Conservation (phyloP, 2,113 vertebrate genomes). For the Miniopterus natalensis region DNA sequence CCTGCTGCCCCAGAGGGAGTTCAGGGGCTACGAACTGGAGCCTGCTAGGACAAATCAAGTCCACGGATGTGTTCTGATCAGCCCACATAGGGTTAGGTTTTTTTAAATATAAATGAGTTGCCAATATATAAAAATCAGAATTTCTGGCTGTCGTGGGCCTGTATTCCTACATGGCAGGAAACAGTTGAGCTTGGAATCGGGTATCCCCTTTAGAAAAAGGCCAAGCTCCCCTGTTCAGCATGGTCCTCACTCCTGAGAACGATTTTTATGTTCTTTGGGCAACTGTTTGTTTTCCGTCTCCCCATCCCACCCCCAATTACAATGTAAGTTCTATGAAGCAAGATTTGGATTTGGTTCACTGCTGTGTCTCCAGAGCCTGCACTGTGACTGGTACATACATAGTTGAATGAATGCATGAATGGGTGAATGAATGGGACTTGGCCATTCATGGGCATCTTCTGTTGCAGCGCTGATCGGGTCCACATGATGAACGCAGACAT, state of each 20-base stretch:
- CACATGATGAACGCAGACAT: slow-evolving; percentile 71
- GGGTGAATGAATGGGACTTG: neutral
- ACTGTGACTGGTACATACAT: neutral
- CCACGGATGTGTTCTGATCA: neutral
- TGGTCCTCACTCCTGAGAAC: neutral
- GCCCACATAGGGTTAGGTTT: neutral
- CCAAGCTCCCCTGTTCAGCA: neutral
- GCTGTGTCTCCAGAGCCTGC: neutral
- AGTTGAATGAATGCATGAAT: neutral
- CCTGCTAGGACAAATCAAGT: neutral
- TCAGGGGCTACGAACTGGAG: neutral
- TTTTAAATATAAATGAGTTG: neutral
- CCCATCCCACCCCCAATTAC: neutral
- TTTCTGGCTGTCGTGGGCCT: neutral
- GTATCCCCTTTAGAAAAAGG: neutral
- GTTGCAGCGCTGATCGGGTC: slow-evolving; percentile 73
- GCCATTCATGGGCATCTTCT: slow-evolving; percentile 9
- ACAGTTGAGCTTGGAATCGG: neutral
- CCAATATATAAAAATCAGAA: neutral
- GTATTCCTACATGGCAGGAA: neutral
- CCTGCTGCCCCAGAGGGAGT: neutral
- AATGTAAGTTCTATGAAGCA: neutral
- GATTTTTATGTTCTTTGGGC: neutral
- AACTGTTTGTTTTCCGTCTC: neutral
- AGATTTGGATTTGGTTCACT: neutral